These are phyloP conservation scores for Silvanus unidentatus DNA, from an alignment of 2,888 invertebrate genomes.

Conservation along the genomic window DNA sequence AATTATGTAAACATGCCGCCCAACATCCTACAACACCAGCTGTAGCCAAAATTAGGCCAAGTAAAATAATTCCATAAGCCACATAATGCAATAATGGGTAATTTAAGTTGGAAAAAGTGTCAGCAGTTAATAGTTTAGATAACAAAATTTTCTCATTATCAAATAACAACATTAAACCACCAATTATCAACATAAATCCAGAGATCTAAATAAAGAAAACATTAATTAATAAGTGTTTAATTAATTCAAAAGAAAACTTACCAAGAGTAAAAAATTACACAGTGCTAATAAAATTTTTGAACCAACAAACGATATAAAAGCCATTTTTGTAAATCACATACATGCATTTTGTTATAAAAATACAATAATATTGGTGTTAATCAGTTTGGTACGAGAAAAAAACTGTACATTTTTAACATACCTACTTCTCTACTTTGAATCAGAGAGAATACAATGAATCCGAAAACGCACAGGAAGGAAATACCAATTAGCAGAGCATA, in stretches of 20 bases:
- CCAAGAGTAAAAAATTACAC: conserved; percentile 62
- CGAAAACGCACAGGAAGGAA: conserved; percentile 43
- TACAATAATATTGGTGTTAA: conserved; percentile 16
- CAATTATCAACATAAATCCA: conserved; percentile 63
- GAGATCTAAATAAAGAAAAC: conserved; percentile 56
- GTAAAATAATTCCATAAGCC: conserved; percentile 61
- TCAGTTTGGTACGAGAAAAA: neutral
- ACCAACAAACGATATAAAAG: conserved; percentile 45
- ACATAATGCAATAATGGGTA: conserved; percentile 75
- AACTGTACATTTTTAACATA: neutral
- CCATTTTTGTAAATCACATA: conserved; percentile 26
- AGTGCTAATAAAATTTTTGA: conserved; percentile 61
- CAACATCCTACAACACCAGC: conserved; percentile 73
- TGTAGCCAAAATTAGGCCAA: conserved; percentile 63
- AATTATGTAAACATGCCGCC: conserved; percentile 72
- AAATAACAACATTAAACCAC: conserved; percentile 66
- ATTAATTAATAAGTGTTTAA: neutral
- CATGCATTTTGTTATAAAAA: conserved; percentile 11
- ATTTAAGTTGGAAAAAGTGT: conserved; percentile 54
- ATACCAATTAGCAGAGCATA: conserved; percentile 45
- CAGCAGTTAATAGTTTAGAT: conserved; percentile 63
- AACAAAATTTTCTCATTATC: conserved; percentile 66
- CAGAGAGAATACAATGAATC: conserved; percentile 1
- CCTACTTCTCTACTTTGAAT: conserved; percentile 1
- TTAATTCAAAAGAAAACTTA: conserved; percentile 47